Base-by-base conservation (phyloP, 64 coral and sea anemone genomes). In the Stichodactyla helianthus region DNA sequence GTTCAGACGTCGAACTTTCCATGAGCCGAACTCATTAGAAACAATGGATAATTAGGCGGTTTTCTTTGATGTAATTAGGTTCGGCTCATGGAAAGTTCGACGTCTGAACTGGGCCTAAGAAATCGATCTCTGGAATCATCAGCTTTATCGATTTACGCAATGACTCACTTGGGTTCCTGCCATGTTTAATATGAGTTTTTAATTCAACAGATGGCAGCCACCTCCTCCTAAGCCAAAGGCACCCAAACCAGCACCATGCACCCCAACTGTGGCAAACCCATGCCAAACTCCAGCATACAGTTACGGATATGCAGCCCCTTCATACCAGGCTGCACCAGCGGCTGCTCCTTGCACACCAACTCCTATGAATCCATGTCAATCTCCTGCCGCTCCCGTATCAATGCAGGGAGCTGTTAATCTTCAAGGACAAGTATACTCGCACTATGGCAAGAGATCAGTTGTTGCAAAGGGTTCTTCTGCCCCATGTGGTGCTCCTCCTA, bases 231-330 rank as follows among this genome's bases (percentile, higher is more conserved):
- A 27, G 58, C 87, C 88, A 71, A 84, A 83, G 62, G 22, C 68
- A 74, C 68, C 68, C 25, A 27, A 27, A 74, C 22, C 68, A 28
- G 68, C 78, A 79, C 87, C 87, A 5, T 81, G 74, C 14, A 88
- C 26, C 19, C 87, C 77, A 60, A 58, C 87, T 82, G n/a, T 57
- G 16, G 50, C 35, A 13, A 82, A 79, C 31, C 77, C 90, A 17
- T 92, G 90, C 44, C 74, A 56, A 82, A 77, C 90, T 20, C 85
- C 76, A 20, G 52, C 89, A 23, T 86, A 67, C 28, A 59, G 54
- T 80, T 85, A 91, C n/a, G 83, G 82, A 18, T 54, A 54, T 53
- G 19, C 54, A 27, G 50, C 51, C 7, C 54, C 79, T 11, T 20
- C 79, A 52, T 82, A 82, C 51, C 51, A 57, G 23, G 20, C 57